Evolutionary conservation across 2,797 vertebrate species (phyloP).

Genomic region (Iguana delicatissima): DNA sequence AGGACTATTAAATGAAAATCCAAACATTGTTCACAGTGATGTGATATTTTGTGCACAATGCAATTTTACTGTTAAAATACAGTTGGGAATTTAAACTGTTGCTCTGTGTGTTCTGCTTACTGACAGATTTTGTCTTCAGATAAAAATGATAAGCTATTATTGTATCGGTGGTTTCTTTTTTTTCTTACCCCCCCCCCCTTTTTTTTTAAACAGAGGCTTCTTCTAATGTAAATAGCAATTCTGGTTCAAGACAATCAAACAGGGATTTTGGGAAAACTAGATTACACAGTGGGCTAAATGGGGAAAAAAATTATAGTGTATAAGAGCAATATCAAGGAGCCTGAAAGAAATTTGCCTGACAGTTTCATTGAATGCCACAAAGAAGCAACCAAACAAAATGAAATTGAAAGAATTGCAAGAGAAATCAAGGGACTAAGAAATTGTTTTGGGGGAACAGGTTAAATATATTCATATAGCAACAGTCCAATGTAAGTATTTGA

Average conservation of each 20-base stretch:
- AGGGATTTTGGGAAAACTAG: slow-evolving; percentile 15
- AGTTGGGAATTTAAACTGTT: slow-evolving; percentile 1
- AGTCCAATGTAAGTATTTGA: neutral
- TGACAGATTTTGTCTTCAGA: neutral
- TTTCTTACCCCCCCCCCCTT: neutral
- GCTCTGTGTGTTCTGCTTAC: neutral
- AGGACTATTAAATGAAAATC: neutral
- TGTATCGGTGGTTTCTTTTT: neutral
- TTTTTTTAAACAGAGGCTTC: neutral
- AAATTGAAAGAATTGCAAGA: neutral
- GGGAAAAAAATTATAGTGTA: neutral
- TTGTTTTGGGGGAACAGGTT: neutral
- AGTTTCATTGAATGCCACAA: slow-evolving; percentile 6
- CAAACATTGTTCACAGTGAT: neutral
- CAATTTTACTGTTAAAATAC: neutral
- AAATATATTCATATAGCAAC: neutral
- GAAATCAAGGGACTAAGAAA: neutral
- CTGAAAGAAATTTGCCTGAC: slow-evolving; percentile 1
- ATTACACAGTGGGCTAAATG: neutral
- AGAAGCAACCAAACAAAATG: slow-evolving; percentile 10
- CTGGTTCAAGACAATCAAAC: slow-evolving; percentile 12
- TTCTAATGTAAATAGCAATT: slow-evolving; percentile 18
- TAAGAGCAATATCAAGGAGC: neutral
- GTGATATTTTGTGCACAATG: neutral
- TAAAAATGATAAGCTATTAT: neutral